Evolutionary conservation across 2,113 vertebrate genomes (phyloP), one percentile per base, ranked within the genome.

Genomic region (Notothenia coriiceps): DNA sequence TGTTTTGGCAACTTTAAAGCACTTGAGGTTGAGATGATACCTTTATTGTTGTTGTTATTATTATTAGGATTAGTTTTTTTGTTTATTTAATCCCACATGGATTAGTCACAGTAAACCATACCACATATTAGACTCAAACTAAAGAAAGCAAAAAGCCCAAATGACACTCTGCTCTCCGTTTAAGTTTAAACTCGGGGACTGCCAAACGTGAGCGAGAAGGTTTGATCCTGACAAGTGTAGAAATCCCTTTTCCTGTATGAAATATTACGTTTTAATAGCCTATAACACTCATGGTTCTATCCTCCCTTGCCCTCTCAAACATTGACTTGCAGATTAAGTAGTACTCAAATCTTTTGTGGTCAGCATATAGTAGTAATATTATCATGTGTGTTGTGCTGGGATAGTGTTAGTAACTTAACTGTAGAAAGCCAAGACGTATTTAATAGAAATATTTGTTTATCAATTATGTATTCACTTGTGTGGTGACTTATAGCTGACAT

Each of bases 401-500:
- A 35, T 74, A 57, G 35, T 52, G 6, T 11, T 49, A 63, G 4
- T 33, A 40, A 35, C 18, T 6, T 44, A 17, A 29, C 10, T 69
- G 7, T 70, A 62, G 22, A 46, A 15, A 46, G 10, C 18, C 20
- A 47, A 5, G 43, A 18, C 0, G 0, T 46, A 29, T 70, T 11
- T 10, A 7, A 40, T 6, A 1, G 35, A 40, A 40, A 40, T 40
- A 40, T 6, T 47, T 71, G 29, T 74, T 56, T 17, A 65, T 29
- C 51, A 60, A 11, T 57, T 63, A 11, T 77, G 50, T 77, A 78
- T 65, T 66, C 9, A 86, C 79, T 57, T 3, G 52, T 83, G 25
- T 66, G 64, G 82, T 86, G 50, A 57, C 10, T 78, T 70, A 49
- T 87, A 90, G 90, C 79, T 73, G 77, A 79, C 14, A 22, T n/a